Base-by-base conservation (phyloP, 2,888 invertebrate species). In the Drosophila hamatofila region DNA sequence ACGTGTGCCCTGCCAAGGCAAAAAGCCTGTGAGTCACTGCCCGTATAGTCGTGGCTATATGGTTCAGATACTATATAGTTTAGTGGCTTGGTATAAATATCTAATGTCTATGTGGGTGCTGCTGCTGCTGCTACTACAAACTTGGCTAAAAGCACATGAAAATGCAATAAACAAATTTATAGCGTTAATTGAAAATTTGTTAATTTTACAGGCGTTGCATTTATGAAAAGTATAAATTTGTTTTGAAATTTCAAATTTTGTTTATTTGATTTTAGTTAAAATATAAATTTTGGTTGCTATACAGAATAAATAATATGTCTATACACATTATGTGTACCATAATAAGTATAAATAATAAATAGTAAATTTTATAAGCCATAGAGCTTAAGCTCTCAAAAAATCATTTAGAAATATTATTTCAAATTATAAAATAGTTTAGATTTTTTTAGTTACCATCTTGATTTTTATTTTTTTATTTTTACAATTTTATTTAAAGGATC, bases 1-100 rank as follows among this genome's bases (percentile, higher is more conserved):
- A 83, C 83, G 83, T 81, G 81, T 64, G 57, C 49, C 46, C 35
- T 14, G 60, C 27, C 54, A 65, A 69, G 30, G 52, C 57, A 54
- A 54, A 54, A 65, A 48, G 3, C 5, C 59, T 51, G 46, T 80
- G 82, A 81, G 27, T 80, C 76, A 81, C 41, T 35, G 49, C 49
- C 11, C n/a, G 59, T 48, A 54, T 48, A 57, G 54, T 46, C 44
- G 70, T 37, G 61, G 37, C 60, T 68, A 46, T 30, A 48, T 60
- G 18, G 72, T 59, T 64, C 46, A 54, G 48, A 58, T 55, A 66
- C 18, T 58, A 58, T 58, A 58, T 58, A 21, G 14, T 4, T 9
- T 48, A 37, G 52, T 52, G 16, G 54, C 11, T 35, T 42, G 37
- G 25, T 30, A 33, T 55, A 73, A 55, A 41, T 61, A 60, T 35